Conservation (phyloP, 2,797 vertebrate genomes). For the Todus mexicanus region DNA sequence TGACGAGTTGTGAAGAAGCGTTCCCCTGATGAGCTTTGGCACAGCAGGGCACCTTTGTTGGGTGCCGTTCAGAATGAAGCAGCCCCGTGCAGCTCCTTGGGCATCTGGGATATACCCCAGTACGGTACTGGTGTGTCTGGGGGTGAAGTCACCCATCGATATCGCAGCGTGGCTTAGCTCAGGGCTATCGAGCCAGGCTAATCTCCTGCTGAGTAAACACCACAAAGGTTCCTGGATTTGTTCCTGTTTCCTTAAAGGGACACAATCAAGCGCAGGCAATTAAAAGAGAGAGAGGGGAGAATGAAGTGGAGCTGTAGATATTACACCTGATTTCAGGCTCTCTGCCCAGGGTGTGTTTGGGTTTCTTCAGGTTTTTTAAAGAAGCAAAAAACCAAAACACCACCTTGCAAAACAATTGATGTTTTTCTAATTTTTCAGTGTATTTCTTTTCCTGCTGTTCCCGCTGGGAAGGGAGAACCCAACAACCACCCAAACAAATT, state of each 20-base stretch:
- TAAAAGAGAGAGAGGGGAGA: not conserved
- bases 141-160: not conserved
- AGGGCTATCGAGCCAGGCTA: conserved; percentile 7
- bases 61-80: not conserved
- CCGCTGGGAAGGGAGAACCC: conserved; percentile 40
- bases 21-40: not conserved
- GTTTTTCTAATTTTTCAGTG: conserved; percentile 14
- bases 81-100: not conserved
- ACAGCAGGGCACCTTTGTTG: not conserved
- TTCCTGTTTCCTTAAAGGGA: conserved; percentile 59
- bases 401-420: conserved; percentile 5
- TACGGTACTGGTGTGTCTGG: not conserved
- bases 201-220: conserved; percentile 46
- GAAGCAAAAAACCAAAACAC: not conserved
- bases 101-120: not conserved
- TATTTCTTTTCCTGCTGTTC: conserved; percentile 1
- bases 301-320: not conserved
- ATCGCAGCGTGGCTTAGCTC: not conserved
- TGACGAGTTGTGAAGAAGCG: not conserved
- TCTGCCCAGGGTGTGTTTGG: not conserved
- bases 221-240: conserved; percentile 44
- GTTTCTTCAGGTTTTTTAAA: not conserved
- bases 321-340: not conserved
- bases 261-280: conserved; percentile 5
- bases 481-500: conserved; percentile 55